Evolutionary conservation across 2,113 vertebrate species (phyloP).

Genomic region (Geococcyx californianus): DNA sequence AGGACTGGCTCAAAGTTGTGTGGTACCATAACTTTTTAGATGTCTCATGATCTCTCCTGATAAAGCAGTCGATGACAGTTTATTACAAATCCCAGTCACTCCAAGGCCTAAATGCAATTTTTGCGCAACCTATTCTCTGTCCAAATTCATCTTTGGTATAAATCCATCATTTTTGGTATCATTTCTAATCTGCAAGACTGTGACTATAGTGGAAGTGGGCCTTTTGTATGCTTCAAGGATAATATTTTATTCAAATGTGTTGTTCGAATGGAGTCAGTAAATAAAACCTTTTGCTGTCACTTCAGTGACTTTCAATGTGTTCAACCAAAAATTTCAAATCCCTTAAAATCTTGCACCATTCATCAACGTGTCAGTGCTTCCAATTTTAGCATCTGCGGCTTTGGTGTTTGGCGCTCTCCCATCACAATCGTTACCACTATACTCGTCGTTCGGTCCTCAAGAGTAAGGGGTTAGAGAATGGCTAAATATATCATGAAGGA

Average conservation of each 20-base stretch:
- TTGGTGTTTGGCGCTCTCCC: background rate
- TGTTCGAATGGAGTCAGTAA: background rate
- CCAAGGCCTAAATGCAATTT: background rate
- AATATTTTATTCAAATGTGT: background rate
- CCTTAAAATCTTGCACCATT: background rate
- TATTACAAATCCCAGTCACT: background rate
- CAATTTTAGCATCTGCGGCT: background rate
- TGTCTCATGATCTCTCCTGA: background rate
- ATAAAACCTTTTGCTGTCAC: background rate
- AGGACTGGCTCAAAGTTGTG: background rate
- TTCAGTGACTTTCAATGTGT: background rate
- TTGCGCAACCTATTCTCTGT: background rate
- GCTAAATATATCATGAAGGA: conserved; percentile 37
- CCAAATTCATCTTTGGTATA: background rate
- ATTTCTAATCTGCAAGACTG: background rate
- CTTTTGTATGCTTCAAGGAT: background rate
- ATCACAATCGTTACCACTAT: background rate
- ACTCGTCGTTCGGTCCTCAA: background rate
- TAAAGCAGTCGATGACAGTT: background rate
- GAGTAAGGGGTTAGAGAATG: conserved; percentile 6
- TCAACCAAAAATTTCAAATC: background rate
- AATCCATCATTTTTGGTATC: background rate
- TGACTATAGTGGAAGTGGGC: background rate
- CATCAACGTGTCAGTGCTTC: background rate
- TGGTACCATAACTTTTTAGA: background rate